Evolutionary conservation across 2,888 invertebrate species (phyloP).

Genomic region (Gortyna flavago): DNA sequence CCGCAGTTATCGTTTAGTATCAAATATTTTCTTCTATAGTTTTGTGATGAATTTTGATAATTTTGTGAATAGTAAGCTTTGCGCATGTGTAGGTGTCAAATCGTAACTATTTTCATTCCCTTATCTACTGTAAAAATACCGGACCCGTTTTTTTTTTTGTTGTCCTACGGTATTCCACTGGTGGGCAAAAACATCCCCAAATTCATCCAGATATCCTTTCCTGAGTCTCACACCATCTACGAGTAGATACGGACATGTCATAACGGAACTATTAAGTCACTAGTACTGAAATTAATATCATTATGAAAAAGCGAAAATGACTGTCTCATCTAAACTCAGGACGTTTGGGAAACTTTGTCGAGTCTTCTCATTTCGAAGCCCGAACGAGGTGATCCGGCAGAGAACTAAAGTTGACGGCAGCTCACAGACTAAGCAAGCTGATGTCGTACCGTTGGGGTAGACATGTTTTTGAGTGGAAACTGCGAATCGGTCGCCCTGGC

Average conservation of each 20-base stretch:
- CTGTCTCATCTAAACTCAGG: background rate
- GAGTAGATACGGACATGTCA: background rate
- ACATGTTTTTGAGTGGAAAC: background rate
- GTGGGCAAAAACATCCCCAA: background rate
- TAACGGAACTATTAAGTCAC: background rate
- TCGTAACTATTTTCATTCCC: background rate
- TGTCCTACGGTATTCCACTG: too few relatives aligned
- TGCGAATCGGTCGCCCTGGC: background rate
- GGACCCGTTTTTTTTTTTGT: background rate
- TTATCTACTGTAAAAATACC: background rate
- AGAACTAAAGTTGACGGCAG: background rate
- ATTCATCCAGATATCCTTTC: background rate
- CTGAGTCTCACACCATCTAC: background rate
- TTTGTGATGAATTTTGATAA: background rate
- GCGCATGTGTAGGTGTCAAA: background rate
- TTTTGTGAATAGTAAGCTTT: background rate
- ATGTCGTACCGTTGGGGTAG: background rate
- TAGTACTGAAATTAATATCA: background rate
- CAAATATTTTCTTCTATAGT: slow-evolving; percentile 13
- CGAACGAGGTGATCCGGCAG: background rate
- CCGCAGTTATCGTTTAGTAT: slow-evolving; percentile 1
- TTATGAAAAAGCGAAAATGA: background rate
- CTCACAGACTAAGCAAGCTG: background rate
- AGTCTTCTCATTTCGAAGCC: background rate
- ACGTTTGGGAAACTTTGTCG: background rate